A percentile compares a stretch with the other conserved stretches of the same genome.
These are phyloP conservation scores for Metacarcinus magister DNA, from an alignment of 2,888 invertebrate species.

Conservation along the genomic window DNA sequence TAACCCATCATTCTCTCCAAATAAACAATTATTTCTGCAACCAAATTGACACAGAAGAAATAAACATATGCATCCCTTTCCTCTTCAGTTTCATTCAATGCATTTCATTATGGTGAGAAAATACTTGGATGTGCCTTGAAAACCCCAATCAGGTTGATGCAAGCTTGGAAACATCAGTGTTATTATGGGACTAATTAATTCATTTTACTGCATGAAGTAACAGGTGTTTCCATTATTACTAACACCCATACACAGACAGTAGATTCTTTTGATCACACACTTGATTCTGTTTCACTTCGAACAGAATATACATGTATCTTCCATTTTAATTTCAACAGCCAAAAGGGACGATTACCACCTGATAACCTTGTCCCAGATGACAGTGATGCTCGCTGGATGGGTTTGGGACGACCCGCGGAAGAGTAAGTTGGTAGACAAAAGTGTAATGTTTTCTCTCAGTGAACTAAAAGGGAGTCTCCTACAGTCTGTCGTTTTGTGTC, in stretches of 20 bases:
- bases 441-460: neutral
- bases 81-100: no score
- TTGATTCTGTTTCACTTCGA: neutral
- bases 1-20: neutral
- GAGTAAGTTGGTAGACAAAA: slow-evolving; percentile 15
- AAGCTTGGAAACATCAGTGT: no score
- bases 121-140: neutral
- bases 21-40: no score
- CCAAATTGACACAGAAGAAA: no score
- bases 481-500: neutral
- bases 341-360: neutral
- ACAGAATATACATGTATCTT: neutral
- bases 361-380: neutral
- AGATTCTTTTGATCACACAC: neutral
- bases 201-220: no score
- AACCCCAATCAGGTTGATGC: no score
- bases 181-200: no score
- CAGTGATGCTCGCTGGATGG: slow-evolving; percentile 17
- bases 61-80: neutral
- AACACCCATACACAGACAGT: neutral
- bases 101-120: neutral
- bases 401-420: neutral
- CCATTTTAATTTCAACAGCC: neutral
- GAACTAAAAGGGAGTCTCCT: neutral
- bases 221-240: no score